These are phyloP conservation scores for Drosophila nigromelanica DNA, from an alignment of 1,140 invertebrate species.

Conservation along the genomic window DNA sequence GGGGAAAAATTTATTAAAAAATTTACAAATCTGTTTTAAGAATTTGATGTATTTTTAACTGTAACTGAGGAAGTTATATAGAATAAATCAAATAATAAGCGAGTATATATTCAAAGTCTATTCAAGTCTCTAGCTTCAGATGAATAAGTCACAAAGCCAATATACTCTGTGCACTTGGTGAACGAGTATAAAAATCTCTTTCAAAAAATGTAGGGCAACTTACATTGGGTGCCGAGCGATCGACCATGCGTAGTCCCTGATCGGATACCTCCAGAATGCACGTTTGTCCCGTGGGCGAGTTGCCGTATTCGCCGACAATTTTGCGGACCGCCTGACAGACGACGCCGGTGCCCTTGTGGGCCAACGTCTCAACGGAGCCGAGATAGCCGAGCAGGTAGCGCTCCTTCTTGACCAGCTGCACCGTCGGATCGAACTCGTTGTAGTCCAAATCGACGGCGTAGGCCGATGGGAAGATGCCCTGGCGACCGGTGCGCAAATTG, in stretches of 20 bases:
- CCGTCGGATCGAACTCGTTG: constrained; percentile 95
- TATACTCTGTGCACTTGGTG: too few relatives aligned
- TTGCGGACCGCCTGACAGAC: constrained; percentile 94
- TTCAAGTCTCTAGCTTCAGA: too few relatives aligned
- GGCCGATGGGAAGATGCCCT: constrained; percentile 98
- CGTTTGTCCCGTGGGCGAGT: constrained; percentile 88
- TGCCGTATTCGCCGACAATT: constrained; percentile 88
- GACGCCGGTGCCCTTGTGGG: constrained; percentile 95
- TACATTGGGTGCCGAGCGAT: constrained; percentile 89
- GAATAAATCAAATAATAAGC: too few relatives aligned
- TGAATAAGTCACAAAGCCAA: too few relatives aligned
- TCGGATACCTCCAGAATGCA: constrained; percentile 97
- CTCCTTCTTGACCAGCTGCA: constrained; percentile 93
- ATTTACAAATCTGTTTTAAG: too few relatives aligned
- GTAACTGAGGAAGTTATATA: too few relatives aligned
- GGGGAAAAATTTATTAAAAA: too few relatives aligned
- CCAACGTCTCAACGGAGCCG: constrained; percentile 96
- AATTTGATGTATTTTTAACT: too few relatives aligned
- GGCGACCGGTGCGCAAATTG: constrained; percentile 95
- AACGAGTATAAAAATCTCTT: too few relatives aligned
- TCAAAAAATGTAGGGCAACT: constrained; percentile 6
- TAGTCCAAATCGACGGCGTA: constrained; percentile 98
- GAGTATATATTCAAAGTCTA: too few relatives aligned
- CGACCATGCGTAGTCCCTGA: constrained; percentile 97
- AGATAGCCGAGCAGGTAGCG: constrained; percentile 96